A percentile compares a stretch with the other conserved stretches of the same genome.
These are phyloP conservation scores for Lasaia peninsularis DNA, from an alignment of 1,140 invertebrate genomes.

Conservation along the genomic window DNA sequence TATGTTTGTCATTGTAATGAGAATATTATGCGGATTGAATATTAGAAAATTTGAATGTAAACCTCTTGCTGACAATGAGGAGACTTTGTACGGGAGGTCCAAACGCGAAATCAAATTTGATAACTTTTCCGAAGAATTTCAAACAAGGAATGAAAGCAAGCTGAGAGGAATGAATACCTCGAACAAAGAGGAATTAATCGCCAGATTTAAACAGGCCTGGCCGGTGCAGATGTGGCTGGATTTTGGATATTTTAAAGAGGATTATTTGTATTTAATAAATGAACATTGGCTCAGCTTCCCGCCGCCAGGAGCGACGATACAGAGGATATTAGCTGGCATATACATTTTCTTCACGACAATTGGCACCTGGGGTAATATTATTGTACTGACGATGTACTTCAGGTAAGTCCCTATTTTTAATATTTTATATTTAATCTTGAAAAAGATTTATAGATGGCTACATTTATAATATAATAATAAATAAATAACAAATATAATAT, in stretches of 20 bases:
- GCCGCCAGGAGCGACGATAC: slow-evolving; percentile 74
- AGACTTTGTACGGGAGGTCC: slow-evolving; percentile 9
- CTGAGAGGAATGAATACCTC: slow-evolving; percentile 14
- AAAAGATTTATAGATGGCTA: too few relatives aligned
- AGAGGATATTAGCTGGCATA: slow-evolving; percentile 78
- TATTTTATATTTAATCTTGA: too few relatives aligned
- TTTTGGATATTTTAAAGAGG: slow-evolving; percentile 75
- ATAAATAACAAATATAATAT: too few relatives aligned
- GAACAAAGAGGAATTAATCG: slow-evolving; percentile 34
- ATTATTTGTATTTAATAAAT: slow-evolving; percentile 80
- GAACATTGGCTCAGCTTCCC: slow-evolving; percentile 82
- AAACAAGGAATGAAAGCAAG: background rate
- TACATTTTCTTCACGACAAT: slow-evolving; percentile 80
- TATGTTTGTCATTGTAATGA: slow-evolving; percentile 32
- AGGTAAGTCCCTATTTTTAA: slow-evolving; percentile 72
- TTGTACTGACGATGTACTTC: slow-evolving; percentile 82
- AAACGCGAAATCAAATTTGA: slow-evolving; percentile 28
- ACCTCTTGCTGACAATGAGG: background rate
- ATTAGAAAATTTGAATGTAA: slow-evolving; percentile 18
- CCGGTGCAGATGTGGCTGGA: slow-evolving; percentile 74
- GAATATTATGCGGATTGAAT: slow-evolving; percentile 33
- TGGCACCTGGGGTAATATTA: slow-evolving; percentile 81
- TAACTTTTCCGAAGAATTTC: slow-evolving; percentile 19
- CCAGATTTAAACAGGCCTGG: slow-evolving; percentile 64
- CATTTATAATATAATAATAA: too few relatives aligned